Base-by-base conservation (phyloP, 2,888 invertebrate species). In the Palloptera scutellata region DNA sequence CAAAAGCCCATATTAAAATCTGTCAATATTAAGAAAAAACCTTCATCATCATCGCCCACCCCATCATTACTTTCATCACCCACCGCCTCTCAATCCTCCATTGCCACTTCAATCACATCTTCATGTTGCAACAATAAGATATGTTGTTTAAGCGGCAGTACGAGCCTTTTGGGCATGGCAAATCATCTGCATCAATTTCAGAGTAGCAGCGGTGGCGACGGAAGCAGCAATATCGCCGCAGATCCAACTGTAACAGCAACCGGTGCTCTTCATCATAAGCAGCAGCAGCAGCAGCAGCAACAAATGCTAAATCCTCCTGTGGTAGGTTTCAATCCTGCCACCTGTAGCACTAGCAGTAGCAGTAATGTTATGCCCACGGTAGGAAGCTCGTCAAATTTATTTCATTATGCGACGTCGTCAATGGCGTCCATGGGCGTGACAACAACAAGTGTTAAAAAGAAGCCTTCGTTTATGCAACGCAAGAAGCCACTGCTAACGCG, bases 401-500 rank as follows among this genome's bases (percentile, higher is more conserved):
- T 61, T 41, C 54, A 57, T 59, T 60, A 15, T 42, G 59, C 53
- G 13, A 40, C 30, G 17, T 13, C 57, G 10, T 52, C 70, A 71
- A 17, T 69, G 60, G 20, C 15, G 58, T 40, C 61, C 64, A 54
- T 20, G 54, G 13, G 57, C 59, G 54, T 45, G 20, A 69, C 52
- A 54, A 76, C 82, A 51, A 42, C 41, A 15, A 71, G 69, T 66
- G 55, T 61, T 48, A 73, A 70, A 65, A 79, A 84, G 79, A 82
- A 82, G 74, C 77, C 83, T 70, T 80, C 83, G 70, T 81, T 83
- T 74, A 77, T 82, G 77, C 81, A 81, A 74, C 81, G 82, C 71
- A 83, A 83, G 74, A 84, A 84, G 75, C 84, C 84, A 67, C 78
- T 76, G 74, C 79, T 74, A 72, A 86, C 79, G 74, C 84, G 77